A percentile compares a stretch with the other conserved stretches of the same genome.
Evolutionary conservation across 2,888 invertebrate genomes (phyloP).

Genomic region (Imbricaverruca yamaguchii): DNA sequence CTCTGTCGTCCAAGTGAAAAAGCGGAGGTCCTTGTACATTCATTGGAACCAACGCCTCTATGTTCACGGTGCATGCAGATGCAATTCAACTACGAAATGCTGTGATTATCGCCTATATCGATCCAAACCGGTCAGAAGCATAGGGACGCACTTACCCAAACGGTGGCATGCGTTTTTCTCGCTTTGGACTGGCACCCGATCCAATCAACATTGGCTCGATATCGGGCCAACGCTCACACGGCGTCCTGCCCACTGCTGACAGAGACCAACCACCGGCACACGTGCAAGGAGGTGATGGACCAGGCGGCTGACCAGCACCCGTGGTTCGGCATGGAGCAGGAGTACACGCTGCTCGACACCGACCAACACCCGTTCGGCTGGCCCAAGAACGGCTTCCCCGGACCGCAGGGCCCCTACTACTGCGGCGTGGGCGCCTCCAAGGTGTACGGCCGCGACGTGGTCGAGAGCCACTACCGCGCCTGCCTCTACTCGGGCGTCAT

Average conservation of each 20-base stretch:
- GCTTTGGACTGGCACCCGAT: too few species aligned
- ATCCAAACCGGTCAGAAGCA: too few species aligned
- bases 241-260: slow-evolving; percentile 30
- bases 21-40: too few species aligned
- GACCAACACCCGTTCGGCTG: slow-evolving; percentile 83
- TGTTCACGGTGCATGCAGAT: too few species aligned
- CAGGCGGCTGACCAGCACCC: slow-evolving; percentile 63
- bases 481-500: slow-evolving; percentile 92
- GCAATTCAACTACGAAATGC: too few species aligned
- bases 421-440: slow-evolving; percentile 95
- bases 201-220: too few species aligned
- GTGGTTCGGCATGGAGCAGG: slow-evolving; percentile 92
- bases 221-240: too few species aligned
- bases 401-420: slow-evolving; percentile 96
- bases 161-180: too few species aligned
- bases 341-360: slow-evolving; percentile 78
- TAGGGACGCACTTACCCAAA: too few species aligned
- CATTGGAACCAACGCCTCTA: too few species aligned
- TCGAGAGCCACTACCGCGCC: slow-evolving; percentile 91
- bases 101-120: too few species aligned
- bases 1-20: too few species aligned
- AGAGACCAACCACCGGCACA: slow-evolving; percentile 64
- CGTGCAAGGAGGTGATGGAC: slow-evolving; percentile 65
- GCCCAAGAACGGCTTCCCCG: slow-evolving; percentile 88
- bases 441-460: slow-evolving; percentile 90